phyloP scores from a whole-genome alignment of 2,797 vertebrate species.

The Poeciliopsis turneri region DNA sequence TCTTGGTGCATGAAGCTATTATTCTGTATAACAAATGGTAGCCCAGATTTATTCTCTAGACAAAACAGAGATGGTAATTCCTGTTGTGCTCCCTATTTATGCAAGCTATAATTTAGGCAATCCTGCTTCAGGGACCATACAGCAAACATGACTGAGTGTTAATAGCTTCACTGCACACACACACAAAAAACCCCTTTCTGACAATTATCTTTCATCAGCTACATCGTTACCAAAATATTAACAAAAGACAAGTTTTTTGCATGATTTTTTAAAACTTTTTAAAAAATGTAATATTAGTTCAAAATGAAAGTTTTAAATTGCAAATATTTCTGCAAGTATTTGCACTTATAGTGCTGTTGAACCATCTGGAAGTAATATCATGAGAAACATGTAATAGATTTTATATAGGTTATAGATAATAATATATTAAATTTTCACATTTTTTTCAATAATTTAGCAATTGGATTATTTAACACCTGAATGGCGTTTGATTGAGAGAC shows the following conservation, averaged over 20 bases:
- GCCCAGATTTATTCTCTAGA: background rate
- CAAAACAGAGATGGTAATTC: background rate
- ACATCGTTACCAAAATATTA: background rate
- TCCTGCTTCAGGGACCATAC: background rate
- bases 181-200: background rate
- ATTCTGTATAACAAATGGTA: constrained; percentile 3
- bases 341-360: background rate
- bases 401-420: background rate
- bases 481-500: background rate
- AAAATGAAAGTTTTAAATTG: background rate
- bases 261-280: too few relatives aligned
- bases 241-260: too few relatives aligned
- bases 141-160: background rate
- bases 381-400: background rate
- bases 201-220: background rate
- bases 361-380: background rate
- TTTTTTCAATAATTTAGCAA: background rate
- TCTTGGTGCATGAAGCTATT: constrained; percentile 22
- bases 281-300: background rate
- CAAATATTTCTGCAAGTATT: background rate
- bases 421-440: background rate
- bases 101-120: background rate
- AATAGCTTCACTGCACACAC: background rate
- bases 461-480: background rate
- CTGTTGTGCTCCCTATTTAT: background rate